Evolutionary conservation across 2,888 invertebrate genomes (phyloP).

Genomic region (Gortyna flavago): DNA sequence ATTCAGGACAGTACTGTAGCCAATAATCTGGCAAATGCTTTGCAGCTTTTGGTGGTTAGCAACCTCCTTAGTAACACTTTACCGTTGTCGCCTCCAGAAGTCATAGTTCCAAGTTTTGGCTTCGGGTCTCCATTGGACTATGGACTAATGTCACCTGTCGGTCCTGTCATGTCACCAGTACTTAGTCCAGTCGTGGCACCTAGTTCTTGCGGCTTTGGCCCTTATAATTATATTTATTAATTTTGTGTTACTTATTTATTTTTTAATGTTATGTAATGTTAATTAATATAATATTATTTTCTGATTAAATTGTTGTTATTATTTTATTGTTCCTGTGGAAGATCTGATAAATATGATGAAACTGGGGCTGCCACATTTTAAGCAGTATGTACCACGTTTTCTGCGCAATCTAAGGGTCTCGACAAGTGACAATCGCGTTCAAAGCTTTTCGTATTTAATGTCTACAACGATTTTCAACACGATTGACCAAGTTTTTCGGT

Average conservation of each 20-base stretch:
- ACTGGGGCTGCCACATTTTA: no score
- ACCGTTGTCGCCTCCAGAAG: slow-evolving; percentile 70
- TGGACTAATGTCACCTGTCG: slow-evolving; percentile 36
- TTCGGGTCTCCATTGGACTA: slow-evolving; percentile 61
- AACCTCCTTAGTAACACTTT: slow-evolving; percentile 80
- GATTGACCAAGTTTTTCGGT: no score
- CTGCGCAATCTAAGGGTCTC: no score
- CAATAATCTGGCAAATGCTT: slow-evolving; percentile 81
- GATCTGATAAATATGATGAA: no score
- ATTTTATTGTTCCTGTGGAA: not conserved
- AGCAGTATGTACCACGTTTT: no score
- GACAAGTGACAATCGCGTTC: no score
- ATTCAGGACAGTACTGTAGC: slow-evolving; percentile 83
- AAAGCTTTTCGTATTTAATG: no score
- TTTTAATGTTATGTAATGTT: slow-evolving; percentile 28
- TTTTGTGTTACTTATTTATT: slow-evolving; percentile 35
- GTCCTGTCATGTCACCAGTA: slow-evolving; percentile 44
- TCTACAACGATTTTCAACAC: no score
- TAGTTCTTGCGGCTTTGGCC: slow-evolving; percentile 45
- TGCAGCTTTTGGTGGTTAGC: slow-evolving; percentile 83
- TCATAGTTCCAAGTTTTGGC: slow-evolving; percentile 56
- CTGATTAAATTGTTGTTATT: not conserved
- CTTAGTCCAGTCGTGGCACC: slow-evolving; percentile 11
- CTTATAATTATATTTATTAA: slow-evolving; percentile 70
- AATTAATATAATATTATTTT: slow-evolving; percentile 17